These are phyloP conservation scores for Pao palembangensis DNA, from an alignment of 2,113 vertebrate species.

Conservation along the genomic window DNA sequence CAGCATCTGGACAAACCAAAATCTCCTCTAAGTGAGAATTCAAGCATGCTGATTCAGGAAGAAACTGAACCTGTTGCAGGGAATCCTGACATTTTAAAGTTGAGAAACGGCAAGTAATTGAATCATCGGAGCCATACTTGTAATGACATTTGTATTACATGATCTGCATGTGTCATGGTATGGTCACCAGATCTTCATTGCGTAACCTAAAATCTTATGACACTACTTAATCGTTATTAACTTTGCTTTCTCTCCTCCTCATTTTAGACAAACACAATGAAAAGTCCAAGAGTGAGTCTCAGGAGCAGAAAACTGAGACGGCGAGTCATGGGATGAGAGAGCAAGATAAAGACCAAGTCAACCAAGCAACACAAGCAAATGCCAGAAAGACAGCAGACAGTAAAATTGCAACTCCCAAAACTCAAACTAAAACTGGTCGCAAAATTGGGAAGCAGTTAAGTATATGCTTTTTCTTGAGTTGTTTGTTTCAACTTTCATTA, in stretches of 20 bases:
- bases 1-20: conserved; percentile 78
- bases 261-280: conserved; percentile 37
- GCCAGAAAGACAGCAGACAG: conserved; percentile 26
- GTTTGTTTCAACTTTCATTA: neutral
- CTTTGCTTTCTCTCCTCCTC: neutral
- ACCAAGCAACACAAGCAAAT: conserved; percentile 7
- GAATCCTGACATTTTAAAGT: conserved; percentile 66
- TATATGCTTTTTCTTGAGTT: conserved; percentile 56
- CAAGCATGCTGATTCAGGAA: conserved; percentile 77
- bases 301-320: conserved; percentile 72
- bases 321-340: conserved; percentile 19
- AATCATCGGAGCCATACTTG: neutral
- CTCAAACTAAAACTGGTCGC: conserved; percentile 65
- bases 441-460: conserved; percentile 73
- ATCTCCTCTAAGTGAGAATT: conserved; percentile 84
- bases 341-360: conserved; percentile 10
- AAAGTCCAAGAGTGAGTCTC: conserved; percentile 59
- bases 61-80: conserved; percentile 76
- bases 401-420: conserved; percentile 33
- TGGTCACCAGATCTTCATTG: conserved; percentile 26
- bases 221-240: conserved; percentile 13
- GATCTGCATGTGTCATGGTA: neutral
- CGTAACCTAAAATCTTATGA: conserved; percentile 35
- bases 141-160: neutral
- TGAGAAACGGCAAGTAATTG: conserved; percentile 73